A percentile compares a stretch with the other conserved stretches of the same genome.
These are phyloP conservation scores for Drosophila fuyamai DNA, from an alignment of 1,140 invertebrate species.

Conservation along the genomic window DNA sequence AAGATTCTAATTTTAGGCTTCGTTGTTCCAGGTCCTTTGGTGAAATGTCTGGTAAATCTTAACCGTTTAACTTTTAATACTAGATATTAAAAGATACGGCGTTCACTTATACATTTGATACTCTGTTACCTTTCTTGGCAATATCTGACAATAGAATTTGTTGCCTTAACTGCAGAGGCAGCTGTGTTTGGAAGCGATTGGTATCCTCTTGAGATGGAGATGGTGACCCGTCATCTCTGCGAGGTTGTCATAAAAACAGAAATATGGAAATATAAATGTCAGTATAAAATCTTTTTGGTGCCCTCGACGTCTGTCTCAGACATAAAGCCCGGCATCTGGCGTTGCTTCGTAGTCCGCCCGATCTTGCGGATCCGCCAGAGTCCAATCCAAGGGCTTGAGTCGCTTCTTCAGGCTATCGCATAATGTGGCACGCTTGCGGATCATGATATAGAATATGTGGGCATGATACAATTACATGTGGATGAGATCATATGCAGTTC, in stretches of 20 bases:
- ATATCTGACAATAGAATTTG: conserved; percentile 67
- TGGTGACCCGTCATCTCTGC: no score
- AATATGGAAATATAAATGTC: not conserved
- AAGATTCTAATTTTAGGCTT: conserved; percentile 71
- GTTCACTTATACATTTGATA: no score
- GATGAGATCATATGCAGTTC: conserved; percentile 72
- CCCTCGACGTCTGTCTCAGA: conserved; percentile 46
- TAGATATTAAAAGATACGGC: no score
- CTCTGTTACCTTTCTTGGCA: conserved; percentile 42
- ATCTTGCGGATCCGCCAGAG: conserved; percentile 64
- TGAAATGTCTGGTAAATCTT: conserved; percentile 29
- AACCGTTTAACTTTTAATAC: not conserved
- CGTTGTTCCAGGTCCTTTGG: conserved; percentile 62
- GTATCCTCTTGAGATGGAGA: conserved; percentile 71
- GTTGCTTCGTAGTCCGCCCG: conserved; percentile 45
- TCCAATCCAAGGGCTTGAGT: conserved; percentile 69
- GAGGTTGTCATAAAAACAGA: conserved; percentile 27
- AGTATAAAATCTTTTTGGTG: conserved; percentile 2
- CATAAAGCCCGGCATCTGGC: conserved; percentile 52
- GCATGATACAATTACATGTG: conserved; percentile 61
- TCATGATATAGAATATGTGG: conserved; percentile 84
- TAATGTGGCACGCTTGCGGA: conserved; percentile 77
- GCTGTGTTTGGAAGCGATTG: conserved; percentile 68
- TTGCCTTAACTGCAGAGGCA: conserved; percentile 49
- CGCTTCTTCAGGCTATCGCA: conserved; percentile 60